A percentile compares a stretch with the other conserved stretches of the same genome.
Conservation (phyloP, 92 coral and sea anemone species). For the Epizoanthus ramosus region DNA sequence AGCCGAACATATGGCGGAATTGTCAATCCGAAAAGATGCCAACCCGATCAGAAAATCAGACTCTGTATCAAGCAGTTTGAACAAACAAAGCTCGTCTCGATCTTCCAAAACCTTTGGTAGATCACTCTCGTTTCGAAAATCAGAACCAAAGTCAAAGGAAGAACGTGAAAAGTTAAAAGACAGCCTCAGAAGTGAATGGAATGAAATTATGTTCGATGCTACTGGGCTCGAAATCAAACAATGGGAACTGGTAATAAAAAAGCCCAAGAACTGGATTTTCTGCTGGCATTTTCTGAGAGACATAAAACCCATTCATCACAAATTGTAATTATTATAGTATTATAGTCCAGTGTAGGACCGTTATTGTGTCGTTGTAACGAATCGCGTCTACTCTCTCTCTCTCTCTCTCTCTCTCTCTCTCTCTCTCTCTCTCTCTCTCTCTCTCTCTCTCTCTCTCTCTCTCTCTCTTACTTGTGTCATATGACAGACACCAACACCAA, state of each 20-base stretch:
- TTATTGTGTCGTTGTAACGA: too few relatives aligned
- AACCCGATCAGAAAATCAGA: slow-evolving; percentile 40
- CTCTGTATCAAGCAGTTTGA: slow-evolving; percentile 36
- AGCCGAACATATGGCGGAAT: slow-evolving; percentile 14
- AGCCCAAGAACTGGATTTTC: slow-evolving; percentile 93
- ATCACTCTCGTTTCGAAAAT: slow-evolving; percentile 14
- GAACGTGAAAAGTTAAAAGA: slow-evolving; percentile 42
- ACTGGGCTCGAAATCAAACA: slow-evolving; percentile 78
- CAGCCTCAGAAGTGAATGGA: slow-evolving; percentile 51
- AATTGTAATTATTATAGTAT: not conserved
- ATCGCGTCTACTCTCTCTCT: too few relatives aligned
- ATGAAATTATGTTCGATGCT: slow-evolving; percentile 69
- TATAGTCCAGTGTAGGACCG: too few relatives aligned
- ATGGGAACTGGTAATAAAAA: slow-evolving; percentile 84
- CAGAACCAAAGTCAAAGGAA: slow-evolving; percentile 29
- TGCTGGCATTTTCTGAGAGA: slow-evolving; percentile 94
- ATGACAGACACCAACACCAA: too few relatives aligned
- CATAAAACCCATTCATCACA: slow-evolving; percentile 62
- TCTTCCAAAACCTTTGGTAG: not conserved
- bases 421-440: too few relatives aligned
- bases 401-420: too few relatives aligned
- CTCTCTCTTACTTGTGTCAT: too few relatives aligned
- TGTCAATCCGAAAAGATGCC: slow-evolving; percentile 16
- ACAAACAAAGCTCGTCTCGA: slow-evolving; percentile 20
- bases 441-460: too few relatives aligned